Conservation (phyloP, 2,113 vertebrate species). For the Todiramphus chloris region DNA sequence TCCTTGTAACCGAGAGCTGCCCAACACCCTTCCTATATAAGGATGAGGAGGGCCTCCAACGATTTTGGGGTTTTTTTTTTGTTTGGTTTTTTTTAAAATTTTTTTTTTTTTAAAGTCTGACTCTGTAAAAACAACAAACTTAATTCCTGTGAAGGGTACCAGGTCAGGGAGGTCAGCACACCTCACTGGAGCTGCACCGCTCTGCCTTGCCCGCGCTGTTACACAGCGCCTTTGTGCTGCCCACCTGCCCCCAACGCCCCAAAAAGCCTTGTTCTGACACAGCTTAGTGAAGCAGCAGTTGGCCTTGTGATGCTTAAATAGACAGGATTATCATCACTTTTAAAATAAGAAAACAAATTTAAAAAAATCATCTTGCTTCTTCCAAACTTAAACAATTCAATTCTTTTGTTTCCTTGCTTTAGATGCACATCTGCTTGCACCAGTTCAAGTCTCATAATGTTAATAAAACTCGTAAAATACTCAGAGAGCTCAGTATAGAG, state of each 20-base stretch:
- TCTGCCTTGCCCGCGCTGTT: background rate
- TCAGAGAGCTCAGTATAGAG: background rate
- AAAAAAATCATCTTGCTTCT: background rate
- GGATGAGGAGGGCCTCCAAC: background rate
- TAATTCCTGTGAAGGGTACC: background rate
- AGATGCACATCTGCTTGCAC: background rate
- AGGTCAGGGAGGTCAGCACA: background rate
- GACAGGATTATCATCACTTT: background rate
- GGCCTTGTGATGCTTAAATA: background rate
- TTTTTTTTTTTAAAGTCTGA: background rate
- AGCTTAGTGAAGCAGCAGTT: background rate
- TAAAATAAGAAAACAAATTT: background rate
- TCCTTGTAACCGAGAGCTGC: background rate
- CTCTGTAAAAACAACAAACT: background rate
- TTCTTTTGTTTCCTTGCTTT: background rate
- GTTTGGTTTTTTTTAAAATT: too few relatives aligned
- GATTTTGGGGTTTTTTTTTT: background rate
- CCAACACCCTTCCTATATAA: background rate
- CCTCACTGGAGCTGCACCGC: fast-evolving
- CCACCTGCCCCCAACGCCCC: fast-evolving
- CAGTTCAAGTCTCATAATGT: background rate
- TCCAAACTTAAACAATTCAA: background rate
- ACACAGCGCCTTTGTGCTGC: background rate
- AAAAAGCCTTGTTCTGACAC: background rate
- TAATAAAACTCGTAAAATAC: background rate